Conservation (phyloP, 2,888 invertebrate genomes). For the Oligia fasciuncula region DNA sequence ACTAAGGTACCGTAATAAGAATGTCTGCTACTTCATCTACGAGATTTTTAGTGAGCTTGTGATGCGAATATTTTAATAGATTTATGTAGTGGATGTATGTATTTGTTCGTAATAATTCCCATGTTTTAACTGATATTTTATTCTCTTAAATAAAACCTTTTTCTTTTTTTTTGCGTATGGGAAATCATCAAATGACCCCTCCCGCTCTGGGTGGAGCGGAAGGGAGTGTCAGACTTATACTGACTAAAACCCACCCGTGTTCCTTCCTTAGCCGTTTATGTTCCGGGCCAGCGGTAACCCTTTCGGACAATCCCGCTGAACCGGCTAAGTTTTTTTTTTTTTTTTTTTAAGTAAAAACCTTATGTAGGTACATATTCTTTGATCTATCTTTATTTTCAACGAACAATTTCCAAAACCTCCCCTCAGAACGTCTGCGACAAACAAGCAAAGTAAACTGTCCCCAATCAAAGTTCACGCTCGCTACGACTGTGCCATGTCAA, state of each 20-base stretch:
- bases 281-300: too few relatives aligned
- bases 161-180: too few relatives aligned
- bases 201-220: too few relatives aligned
- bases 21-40: background rate
- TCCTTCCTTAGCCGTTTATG: too few relatives aligned
- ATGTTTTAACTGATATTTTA: background rate
- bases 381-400: conserved; percentile 1
- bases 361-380: background rate
- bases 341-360: too few relatives aligned
- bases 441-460: conserved; percentile 45
- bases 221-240: too few relatives aligned
- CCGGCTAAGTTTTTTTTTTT: too few relatives aligned
- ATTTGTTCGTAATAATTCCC: background rate
- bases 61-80: too few relatives aligned
- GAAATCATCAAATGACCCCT: too few relatives aligned
- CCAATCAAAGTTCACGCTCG: conserved; percentile 36
- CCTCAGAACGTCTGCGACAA: conserved; percentile 18
- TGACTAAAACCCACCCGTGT: too few relatives aligned
- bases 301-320: too few relatives aligned
- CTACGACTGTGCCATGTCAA: conserved; percentile 17
- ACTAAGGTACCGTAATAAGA: background rate
- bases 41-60: background rate
- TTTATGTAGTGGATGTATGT: background rate
- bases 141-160: background rate
- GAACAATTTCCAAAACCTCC: background rate